Evolutionary conservation across 2,113 vertebrate genomes (phyloP), one percentile per base, ranked within the genome.

Genomic region (Budorcas taxicolor): DNA sequence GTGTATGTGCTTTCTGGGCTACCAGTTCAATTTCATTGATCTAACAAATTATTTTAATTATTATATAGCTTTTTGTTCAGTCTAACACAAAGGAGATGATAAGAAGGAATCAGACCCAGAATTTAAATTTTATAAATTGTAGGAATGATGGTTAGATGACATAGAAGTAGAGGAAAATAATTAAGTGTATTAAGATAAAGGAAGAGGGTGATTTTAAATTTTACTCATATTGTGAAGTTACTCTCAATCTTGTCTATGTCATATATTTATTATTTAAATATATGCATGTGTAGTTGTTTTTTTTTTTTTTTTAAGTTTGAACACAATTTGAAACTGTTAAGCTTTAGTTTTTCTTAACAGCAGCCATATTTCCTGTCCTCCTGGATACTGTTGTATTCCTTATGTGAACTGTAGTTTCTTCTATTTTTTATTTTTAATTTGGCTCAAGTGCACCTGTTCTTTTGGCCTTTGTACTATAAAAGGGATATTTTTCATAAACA

Each of bases 401-500:
- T 94, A 87, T 87, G 29, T 92, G 80, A 97, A 96, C 74, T 92
- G 1, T 27, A 57, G 8, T 86, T 94, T 87, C 53, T 76, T 93
- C 53, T 81, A 5, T 55, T 91, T 9, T 93, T 60, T n/a, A 74
- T 55, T 50, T 27, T 14, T 3, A 83, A 36, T 10, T 97, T 95
- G 57, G 80, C 95, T 95, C 58, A 88, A 94, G 21, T 80, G 81
- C 89, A 95, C 81, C 58, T 95, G 81, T 97, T 97, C 90, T 60
- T 57, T 94, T 80, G 96, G 96, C 90, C 96, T 97, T 95, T 97
- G 47, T 94, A 74, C 90, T 85, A 23, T 94, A 95, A 97, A 84
- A 90, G 45, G 76, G 64, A 81, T 71, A 84, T 88, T 90, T 95
- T 98, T 97, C 74, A 62, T 55, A 97, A 96, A 87, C 50, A 88